These are phyloP conservation scores for Tylochromis polylepis DNA, from an alignment of 2,113 vertebrate species.

Conservation along the genomic window DNA sequence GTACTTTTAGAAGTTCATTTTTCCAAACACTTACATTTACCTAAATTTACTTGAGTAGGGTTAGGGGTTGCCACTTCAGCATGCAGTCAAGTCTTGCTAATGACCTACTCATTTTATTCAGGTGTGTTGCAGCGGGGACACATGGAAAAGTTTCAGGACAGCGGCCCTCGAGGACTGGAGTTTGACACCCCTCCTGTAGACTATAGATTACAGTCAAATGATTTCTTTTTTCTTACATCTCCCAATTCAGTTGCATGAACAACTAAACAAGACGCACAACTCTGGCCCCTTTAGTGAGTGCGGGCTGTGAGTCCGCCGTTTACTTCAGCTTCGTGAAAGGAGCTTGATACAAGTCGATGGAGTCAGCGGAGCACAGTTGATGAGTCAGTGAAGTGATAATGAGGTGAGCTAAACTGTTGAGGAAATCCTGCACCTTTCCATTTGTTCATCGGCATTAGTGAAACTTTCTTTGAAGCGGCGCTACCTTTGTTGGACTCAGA, in stretches of 20 bases:
- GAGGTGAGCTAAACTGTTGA: not conserved
- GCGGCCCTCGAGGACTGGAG: too few relatives aligned
- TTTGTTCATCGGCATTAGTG: not conserved
- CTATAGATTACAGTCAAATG: not conserved
- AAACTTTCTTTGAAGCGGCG: not conserved
- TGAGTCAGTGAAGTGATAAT: not conserved
- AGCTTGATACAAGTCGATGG: not conserved
- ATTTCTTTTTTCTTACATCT: not conserved
- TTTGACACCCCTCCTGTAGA: too few relatives aligned
- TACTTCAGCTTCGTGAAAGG: not conserved
- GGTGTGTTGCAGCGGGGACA: too few relatives aligned
- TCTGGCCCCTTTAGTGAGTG: not conserved
- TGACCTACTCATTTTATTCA: too few relatives aligned
- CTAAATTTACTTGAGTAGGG: too few relatives aligned
- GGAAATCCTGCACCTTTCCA: not conserved
- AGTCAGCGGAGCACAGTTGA: too few relatives aligned
- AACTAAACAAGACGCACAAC: not conserved
- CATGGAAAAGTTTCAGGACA: too few relatives aligned
- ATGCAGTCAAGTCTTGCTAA: too few relatives aligned
- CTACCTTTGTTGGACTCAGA: not conserved
- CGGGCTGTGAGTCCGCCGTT: not conserved
- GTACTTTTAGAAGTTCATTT: too few relatives aligned
- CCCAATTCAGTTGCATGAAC: not conserved
- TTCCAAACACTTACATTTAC: too few relatives aligned
- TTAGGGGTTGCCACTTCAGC: too few relatives aligned